Evolutionary conservation across 2,797 vertebrate genomes (phyloP), one percentile per base, ranked within the genome.

Genomic region (Manis crassicaudata): DNA sequence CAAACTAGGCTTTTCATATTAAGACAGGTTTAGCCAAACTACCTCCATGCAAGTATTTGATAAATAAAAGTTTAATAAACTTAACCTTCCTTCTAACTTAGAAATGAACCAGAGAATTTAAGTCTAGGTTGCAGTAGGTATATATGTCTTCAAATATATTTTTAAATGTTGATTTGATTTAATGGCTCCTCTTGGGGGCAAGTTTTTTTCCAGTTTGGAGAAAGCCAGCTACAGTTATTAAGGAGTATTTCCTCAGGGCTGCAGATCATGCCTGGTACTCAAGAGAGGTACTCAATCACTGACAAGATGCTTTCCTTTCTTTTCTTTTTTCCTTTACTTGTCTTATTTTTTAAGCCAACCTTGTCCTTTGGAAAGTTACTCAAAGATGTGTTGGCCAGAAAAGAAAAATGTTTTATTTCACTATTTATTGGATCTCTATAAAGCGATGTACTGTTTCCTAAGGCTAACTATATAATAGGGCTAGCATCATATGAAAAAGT

Each of bases 331-430:
- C 43, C 88, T 97, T 92, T 62, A 21, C 85, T 89, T 88, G 73
- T 92, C 92, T 93, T 95, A 68, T 88, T 85, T 46, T 93, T 95
- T 88, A 96, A 96, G 58, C 35, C 90, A 56, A 95, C 84, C 37
- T 84, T 96, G 67, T 88, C 58, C 68, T 97, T 96, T 94, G 77
- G 85, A 95, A 96, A 95, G 95, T 72, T 77, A 73, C 75, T 92
- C 76, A 83, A 86, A 95, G 90, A 86, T 86, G 50, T 75, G 63
- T 96, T 88, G 50, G 50, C 27, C 23, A 96, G 86, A 58, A 92
- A 91, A 93, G 73, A 86, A 88, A 96, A 96, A 60, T 95, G 72
- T 88, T 96, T 95, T 83, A 76, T 77, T 90, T 88, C 32, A 67
- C 58, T 89, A 50, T 88, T 90, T 95, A 88, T 91, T 94, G 82